A percentile compares a stretch with the other conserved stretches of the same genome.
Conservation (phyloP, 2,797 vertebrate genomes). For the Malacoctenus gilli region DNA sequence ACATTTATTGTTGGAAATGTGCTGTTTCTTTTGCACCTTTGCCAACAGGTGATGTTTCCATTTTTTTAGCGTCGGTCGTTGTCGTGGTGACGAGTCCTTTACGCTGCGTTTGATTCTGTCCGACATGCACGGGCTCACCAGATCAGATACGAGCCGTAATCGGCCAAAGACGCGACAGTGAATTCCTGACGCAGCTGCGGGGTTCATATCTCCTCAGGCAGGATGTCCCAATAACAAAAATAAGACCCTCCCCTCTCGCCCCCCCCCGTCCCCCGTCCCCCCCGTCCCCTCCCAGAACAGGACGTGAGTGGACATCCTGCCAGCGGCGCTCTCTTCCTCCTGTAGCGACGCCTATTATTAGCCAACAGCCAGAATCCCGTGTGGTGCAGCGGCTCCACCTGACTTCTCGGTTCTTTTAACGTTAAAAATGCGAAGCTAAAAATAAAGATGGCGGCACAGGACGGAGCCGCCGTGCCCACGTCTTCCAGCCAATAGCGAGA, state of each 20-base stretch:
- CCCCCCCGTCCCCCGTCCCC: constrained; percentile 37
- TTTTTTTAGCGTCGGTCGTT: no score
- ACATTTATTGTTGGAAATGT: no score
- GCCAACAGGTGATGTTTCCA: no score
- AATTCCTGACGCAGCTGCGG: constrained; percentile 60
- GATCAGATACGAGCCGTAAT: constrained; percentile 18
- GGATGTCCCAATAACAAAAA: constrained; percentile 70
- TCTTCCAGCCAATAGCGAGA: constrained; percentile 37
- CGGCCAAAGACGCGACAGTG: constrained; percentile 29
- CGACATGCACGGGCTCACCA: neutral
- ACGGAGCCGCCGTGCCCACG: constrained; percentile 18
- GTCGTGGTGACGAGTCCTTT: no score
- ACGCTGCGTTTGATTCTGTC: no score
- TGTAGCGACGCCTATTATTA: constrained; percentile 67
- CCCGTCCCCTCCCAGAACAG: constrained; percentile 65
- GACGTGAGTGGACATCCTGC: constrained; percentile 77
- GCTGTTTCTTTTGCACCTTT: no score
- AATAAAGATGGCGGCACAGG: constrained; percentile 14
- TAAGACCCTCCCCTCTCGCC: constrained; percentile 58
- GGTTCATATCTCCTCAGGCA: constrained; percentile 44
- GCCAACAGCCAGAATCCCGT: constrained; percentile 51
- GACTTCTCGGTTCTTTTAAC: no score
- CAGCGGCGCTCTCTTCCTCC: constrained; percentile 71
- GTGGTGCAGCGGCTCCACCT: no score
- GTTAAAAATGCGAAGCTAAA: constrained; percentile 14